Conservation (phyloP, 2,113 vertebrate species). For the Hepsetus odoe region DNA sequence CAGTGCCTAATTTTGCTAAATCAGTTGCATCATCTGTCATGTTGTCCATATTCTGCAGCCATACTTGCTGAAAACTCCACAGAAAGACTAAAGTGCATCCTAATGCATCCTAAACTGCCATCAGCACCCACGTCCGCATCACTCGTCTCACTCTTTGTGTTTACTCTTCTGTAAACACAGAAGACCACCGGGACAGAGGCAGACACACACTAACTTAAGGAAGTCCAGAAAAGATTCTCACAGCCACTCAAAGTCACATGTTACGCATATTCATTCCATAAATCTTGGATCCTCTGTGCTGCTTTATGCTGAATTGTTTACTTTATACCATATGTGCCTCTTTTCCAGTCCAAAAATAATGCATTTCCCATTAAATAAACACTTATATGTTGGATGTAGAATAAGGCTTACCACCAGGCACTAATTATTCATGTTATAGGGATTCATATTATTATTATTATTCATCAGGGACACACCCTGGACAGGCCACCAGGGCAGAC, state of each 20-base stretch:
- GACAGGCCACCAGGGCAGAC: too few relatives aligned
- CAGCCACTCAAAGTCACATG: neutral
- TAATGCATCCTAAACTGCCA: neutral
- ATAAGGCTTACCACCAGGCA: too few relatives aligned
- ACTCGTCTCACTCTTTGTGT: neutral
- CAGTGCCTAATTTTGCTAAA: too few relatives aligned
- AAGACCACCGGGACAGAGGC: neutral
- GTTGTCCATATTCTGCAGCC: too few relatives aligned
- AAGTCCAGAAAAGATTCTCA: neutral
- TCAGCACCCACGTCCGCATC: neutral
- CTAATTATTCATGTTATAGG: too few relatives aligned
- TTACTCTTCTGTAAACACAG: neutral
- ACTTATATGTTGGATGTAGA: too few relatives aligned
- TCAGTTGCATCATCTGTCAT: too few relatives aligned
- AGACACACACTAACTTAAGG: neutral
- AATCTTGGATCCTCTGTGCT: neutral
- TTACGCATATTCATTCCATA: neutral
- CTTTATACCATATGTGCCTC: neutral
- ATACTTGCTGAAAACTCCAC: neutral
- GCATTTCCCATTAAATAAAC: too few relatives aligned
- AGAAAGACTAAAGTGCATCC: neutral
- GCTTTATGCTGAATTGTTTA: neutral
- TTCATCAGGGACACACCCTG: too few relatives aligned
- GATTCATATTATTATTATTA: too few relatives aligned
- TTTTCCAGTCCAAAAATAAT: neutral